Conservation (phyloP, 2,797 vertebrate genomes). For the Onychomys arenicola region DNA sequence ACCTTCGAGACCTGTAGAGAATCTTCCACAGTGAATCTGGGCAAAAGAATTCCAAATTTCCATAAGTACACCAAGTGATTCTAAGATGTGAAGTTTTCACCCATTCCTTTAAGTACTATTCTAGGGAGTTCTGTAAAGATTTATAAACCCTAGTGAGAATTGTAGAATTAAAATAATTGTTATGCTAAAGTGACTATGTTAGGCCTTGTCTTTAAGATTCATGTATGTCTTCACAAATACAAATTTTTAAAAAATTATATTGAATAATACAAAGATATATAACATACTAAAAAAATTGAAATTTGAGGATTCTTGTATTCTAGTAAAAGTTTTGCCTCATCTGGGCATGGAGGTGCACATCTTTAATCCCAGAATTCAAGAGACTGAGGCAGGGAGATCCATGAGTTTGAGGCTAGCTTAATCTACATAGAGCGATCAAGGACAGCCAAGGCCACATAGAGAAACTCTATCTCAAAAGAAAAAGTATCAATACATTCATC, state of each 20-base stretch:
- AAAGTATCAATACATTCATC: neutral
- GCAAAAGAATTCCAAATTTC: constrained; percentile 6
- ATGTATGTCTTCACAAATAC: neutral
- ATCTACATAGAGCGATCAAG: neutral
- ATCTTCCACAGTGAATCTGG: neutral
- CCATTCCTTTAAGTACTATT: neutral
- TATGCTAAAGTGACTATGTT: neutral
- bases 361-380: neutral
- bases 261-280: neutral
- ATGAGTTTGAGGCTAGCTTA: too few species aligned
- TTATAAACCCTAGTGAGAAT: neutral
- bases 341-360: neutral
- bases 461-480: neutral
- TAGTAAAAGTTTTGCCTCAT: neutral
- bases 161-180: neutral
- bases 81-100: neutral
- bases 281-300: neutral
- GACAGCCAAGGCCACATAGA: too few species aligned
- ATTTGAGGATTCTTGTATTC: neutral
- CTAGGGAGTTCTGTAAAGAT: neutral
- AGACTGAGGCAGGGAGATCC: neutral
- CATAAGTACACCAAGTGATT: neutral
- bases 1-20: neutral
- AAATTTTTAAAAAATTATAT: neutral
- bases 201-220: neutral